Evolutionary conservation across 92 coral and sea anemone genomes (phyloP), one percentile per base, ranked within the genome.

Genomic region (Heteractis magnifica): DNA sequence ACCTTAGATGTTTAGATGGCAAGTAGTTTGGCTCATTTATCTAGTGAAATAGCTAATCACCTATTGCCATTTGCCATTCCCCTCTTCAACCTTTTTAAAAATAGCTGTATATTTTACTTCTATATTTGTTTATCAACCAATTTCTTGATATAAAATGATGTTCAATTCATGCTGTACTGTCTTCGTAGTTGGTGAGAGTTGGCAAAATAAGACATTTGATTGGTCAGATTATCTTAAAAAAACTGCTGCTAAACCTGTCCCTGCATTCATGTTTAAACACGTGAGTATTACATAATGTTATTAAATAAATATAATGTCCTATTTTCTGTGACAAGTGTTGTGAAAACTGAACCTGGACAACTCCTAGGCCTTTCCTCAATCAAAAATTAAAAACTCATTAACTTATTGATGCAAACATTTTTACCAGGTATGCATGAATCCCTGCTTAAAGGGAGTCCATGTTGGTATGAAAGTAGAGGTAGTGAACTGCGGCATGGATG

Each of bases 391-490:
- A 26, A 26, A 26, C 34, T 26, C 34, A 26, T 0, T 26, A 26
- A 16, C 19, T 10, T 26, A 72, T 34, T 72, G 52, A 72, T 72
- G 76, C 8, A 26, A 8, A 1, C 64, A 55, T 16, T 51, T 48
- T 34, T 20, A 26, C 16, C 68, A 96, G 99, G 98, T 94, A 21
- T 93, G 95, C 68, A 90, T 96, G 60, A 94, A 93, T 77, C 97
- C 99, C 3, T 96, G 99, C 81, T 88, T 96, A 58, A 96, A 96
- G 86, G 99, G 98, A 20, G 99, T 96, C 41, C 99, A 96, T 82
- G 97, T 96, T 18, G 99, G 99, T 23, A 96, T 96, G 99, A 96
- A 96, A 86, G 99, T 96, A 8, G 99, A 96, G 65, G 99, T 96
- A 41, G 95, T 96, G 23, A 96, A 94, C 81, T 92, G 93, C 71